Percentiles rank a stretch among this genome's conserved stretches.
Evolutionary conservation across 2,797 vertebrate species (phyloP).

Genomic region (Craterocephalus amniculus): DNA sequence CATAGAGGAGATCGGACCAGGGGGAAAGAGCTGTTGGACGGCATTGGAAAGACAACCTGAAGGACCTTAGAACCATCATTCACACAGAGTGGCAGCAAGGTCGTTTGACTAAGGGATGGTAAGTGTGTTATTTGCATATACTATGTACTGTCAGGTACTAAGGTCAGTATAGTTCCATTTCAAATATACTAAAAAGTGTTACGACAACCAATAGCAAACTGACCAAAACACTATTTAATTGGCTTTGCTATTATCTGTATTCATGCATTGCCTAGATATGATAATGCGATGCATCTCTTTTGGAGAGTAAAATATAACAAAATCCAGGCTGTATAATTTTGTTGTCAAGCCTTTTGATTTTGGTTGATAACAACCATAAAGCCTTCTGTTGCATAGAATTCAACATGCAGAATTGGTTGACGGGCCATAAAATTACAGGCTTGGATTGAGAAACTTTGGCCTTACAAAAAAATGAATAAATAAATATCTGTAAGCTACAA

Average conservation of each 20-base stretch:
- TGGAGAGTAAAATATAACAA: constrained; percentile 1
- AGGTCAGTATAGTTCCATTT: constrained; percentile 38
- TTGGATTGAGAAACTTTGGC: too few relatives aligned
- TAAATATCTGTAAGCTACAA: too few relatives aligned
- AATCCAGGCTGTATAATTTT: constrained; percentile 9
- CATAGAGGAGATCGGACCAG: constrained; percentile 22
- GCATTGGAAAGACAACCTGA: constrained; percentile 60
- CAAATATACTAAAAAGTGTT: constrained; percentile 38
- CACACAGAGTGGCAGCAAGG: constrained; percentile 52
- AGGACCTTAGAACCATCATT: constrained; percentile 60
- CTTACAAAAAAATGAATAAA: too few relatives aligned
- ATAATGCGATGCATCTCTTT: not conserved
- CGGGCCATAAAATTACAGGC: constrained; percentile 15
- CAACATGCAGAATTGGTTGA: constrained; percentile 1
- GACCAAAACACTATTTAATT: constrained; percentile 34
- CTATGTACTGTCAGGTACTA: constrained; percentile 41
- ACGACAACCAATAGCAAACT: constrained; percentile 46
- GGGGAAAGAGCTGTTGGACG: constrained; percentile 43
- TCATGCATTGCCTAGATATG: not conserved
- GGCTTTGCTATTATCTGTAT: constrained; percentile 22
- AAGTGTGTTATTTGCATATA: constrained; percentile 68
- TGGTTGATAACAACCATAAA: constrained; percentile 9
- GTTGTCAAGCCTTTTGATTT: constrained; percentile 29
- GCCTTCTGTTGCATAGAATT: not conserved
- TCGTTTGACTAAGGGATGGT: constrained; percentile 57